Evolutionary conservation across 2,797 vertebrate genomes (phyloP).

Genomic region (Cuniculus paca): DNA sequence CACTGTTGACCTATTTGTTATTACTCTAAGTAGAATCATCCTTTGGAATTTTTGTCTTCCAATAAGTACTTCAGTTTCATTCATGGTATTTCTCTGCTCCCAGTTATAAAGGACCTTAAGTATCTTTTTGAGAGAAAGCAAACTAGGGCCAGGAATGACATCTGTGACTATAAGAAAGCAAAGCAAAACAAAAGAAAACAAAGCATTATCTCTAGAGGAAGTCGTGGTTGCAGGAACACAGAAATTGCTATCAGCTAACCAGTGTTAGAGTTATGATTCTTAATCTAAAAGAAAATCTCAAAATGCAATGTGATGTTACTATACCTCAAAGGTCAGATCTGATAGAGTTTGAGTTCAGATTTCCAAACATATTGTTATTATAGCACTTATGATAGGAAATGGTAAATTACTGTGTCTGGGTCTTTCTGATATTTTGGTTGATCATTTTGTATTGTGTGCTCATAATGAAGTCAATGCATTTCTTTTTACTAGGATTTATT

Average conservation of each 20-base stretch:
- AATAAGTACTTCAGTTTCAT: background rate
- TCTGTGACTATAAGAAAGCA: background rate
- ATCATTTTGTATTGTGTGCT: background rate
- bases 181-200: background rate
- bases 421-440: background rate
- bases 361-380: background rate
- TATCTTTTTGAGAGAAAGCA: background rate
- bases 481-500: background rate
- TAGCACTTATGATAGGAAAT: background rate
- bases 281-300: background rate
- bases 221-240: background rate
- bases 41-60: conserved; percentile 38
- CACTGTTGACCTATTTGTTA: background rate
- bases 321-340: background rate
- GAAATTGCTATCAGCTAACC: background rate
- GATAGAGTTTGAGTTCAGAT: background rate
- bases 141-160: too few relatives aligned
- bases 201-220: background rate
- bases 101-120: background rate
- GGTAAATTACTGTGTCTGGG: background rate
- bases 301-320: background rate
- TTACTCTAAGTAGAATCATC: background rate
- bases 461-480: background rate
- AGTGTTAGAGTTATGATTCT: background rate
- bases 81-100: background rate